Evolutionary conservation across 1,140 invertebrate species (phyloP).

Genomic region (Saxidomus purpurata): DNA sequence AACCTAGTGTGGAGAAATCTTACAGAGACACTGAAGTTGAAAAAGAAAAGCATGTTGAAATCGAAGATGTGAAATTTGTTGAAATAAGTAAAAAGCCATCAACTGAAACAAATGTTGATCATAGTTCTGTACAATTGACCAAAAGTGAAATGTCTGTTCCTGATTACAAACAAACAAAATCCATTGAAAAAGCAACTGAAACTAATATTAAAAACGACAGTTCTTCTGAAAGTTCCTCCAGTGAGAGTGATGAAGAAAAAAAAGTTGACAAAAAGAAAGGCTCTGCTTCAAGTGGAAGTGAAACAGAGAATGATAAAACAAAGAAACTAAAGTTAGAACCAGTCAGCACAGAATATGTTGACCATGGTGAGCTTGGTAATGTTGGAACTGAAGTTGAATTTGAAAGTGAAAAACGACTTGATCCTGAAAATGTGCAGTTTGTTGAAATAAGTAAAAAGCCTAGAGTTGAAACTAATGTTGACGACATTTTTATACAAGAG

Average conservation of each 20-base stretch:
- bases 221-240: background rate
- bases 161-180: no score
- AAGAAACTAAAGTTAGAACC: background rate
- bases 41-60: background rate
- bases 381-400: background rate
- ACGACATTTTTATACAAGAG: background rate
- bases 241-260: constrained; percentile 16
- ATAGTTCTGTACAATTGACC: background rate
- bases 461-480: constrained; percentile 36
- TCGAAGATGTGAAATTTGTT: background rate
- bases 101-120: constrained; percentile 31
- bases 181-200: background rate
- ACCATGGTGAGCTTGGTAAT: background rate
- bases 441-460: background rate
- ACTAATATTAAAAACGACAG: no score
- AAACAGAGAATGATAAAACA: background rate
- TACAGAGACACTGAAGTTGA: background rate
- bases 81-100: background rate
- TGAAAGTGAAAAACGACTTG: background rate
- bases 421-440: background rate
- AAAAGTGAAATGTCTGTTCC: no score
- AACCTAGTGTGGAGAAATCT: background rate
- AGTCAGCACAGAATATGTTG: background rate
- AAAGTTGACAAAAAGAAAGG: background rate
- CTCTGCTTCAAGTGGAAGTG: background rate